Conservation (phyloP, 2,113 vertebrate species). For the Potamarius usumacintae region DNA sequence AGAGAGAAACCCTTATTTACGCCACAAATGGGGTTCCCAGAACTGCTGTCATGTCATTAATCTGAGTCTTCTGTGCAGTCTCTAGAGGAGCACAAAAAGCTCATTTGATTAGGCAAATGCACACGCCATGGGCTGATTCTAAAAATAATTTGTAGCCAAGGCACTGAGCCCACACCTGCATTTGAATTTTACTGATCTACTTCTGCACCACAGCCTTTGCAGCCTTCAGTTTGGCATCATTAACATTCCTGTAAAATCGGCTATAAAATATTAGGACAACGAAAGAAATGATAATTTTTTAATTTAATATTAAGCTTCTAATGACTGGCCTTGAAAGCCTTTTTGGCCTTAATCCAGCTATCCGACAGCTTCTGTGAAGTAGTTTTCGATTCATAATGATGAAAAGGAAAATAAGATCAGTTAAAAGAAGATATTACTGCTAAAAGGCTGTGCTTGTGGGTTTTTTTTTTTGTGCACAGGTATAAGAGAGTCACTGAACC, state of each 20-base stretch:
- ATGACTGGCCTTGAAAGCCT: slow-evolving; percentile 22
- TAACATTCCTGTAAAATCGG: not conserved
- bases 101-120: slow-evolving; percentile 43
- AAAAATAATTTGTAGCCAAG: slow-evolving; percentile 14
- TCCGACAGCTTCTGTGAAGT: not conserved
- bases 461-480: not conserved
- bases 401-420: not conserved
- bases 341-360: slow-evolving; percentile 33
- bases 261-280: too few species aligned
- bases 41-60: slow-evolving; percentile 9
- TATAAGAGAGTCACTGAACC: not conserved
- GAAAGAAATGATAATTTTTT: not conserved
- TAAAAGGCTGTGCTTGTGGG: not conserved
- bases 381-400: not conserved
- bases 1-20: slow-evolving; percentile 29
- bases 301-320: slow-evolving; percentile 29
- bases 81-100: slow-evolving; percentile 6
- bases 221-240: not conserved
- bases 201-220: not conserved
- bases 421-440: not conserved
- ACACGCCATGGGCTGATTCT: not conserved
- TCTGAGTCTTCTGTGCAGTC: slow-evolving; percentile 23
- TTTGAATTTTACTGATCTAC: slow-evolving; percentile 52
- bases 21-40: slow-evolving; percentile 45
- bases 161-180: not conserved